phyloP scores from a whole-genome alignment of 2,797 vertebrate genomes.

The Chelmon rostratus region DNA sequence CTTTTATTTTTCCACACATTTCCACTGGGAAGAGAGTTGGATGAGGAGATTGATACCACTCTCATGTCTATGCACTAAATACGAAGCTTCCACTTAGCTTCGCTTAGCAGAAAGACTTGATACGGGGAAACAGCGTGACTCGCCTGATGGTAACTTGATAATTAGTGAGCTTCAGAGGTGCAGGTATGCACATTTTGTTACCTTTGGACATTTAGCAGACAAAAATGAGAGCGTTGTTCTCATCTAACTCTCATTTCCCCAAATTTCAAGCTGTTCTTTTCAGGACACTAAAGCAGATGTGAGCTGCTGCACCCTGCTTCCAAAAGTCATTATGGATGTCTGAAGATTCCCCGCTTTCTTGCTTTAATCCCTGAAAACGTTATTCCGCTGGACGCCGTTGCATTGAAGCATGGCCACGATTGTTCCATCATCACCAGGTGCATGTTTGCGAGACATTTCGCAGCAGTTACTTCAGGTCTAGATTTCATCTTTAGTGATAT shows the following conservation, averaged over 20 bases:
- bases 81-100: not conserved
- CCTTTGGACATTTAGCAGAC: not conserved
- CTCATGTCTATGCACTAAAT: not conserved
- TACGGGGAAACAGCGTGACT: not conserved
- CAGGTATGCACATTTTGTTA: not conserved
- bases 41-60: not conserved
- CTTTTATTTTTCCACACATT: slow-evolving; percentile 34
- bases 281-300: not conserved
- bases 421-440: slow-evolving; percentile 63
- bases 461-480: slow-evolving; percentile 71
- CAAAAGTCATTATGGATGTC: slow-evolving; percentile 24
- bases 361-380: slow-evolving; percentile 35
- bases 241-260: not conserved
- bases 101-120: not conserved
- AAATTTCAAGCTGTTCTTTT: not conserved
- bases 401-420: slow-evolving; percentile 27
- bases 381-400: slow-evolving; percentile 23
- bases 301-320: not conserved
- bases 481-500: slow-evolving; percentile 71
- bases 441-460: slow-evolving; percentile 55
- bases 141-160: not conserved
- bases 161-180: not conserved
- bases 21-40: slow-evolving; percentile 4
- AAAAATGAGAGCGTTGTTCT: not conserved
- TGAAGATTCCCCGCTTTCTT: slow-evolving; percentile 5